Percentiles rank a stretch among this genome's conserved stretches.
Evolutionary conservation across 2,888 invertebrate species (phyloP).

Genomic region (Lasioglossum malachurum): DNA sequence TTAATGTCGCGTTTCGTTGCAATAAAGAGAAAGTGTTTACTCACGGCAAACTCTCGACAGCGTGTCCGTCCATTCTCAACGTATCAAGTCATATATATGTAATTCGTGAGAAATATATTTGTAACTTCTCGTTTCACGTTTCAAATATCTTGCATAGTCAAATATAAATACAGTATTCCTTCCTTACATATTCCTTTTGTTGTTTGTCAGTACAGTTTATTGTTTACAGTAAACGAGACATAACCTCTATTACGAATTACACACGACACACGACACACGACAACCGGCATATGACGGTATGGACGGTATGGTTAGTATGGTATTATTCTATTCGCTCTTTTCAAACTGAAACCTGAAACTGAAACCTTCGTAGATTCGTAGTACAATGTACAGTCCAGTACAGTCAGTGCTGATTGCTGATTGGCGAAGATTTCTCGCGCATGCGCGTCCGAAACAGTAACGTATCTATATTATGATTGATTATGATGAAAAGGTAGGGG

Average conservation of each 20-base stretch:
- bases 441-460: no score
- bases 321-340: no score
- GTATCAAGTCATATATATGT: background rate
- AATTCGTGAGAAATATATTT: constrained; percentile 19
- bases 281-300: background rate
- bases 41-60: constrained; percentile 79
- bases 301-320: no score
- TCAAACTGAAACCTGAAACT: no score
- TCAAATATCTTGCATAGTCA: constrained; percentile 12
- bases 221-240: constrained; percentile 14
- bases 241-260: constrained; percentile 41
- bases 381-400: no score
- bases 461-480: no score
- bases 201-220: background rate
- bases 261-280: background rate
- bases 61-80: constrained; percentile 74
- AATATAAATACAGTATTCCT: constrained; percentile 7
- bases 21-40: constrained; percentile 54
- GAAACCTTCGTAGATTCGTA: no score
- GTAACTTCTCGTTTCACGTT: background rate
- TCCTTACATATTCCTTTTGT: background rate
- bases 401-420: no score
- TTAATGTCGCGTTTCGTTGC: background rate
- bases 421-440: no score
- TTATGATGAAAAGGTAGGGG: no score